Conservation (phyloP, 2,797 vertebrate genomes). For the Scleropages formosus region DNA sequence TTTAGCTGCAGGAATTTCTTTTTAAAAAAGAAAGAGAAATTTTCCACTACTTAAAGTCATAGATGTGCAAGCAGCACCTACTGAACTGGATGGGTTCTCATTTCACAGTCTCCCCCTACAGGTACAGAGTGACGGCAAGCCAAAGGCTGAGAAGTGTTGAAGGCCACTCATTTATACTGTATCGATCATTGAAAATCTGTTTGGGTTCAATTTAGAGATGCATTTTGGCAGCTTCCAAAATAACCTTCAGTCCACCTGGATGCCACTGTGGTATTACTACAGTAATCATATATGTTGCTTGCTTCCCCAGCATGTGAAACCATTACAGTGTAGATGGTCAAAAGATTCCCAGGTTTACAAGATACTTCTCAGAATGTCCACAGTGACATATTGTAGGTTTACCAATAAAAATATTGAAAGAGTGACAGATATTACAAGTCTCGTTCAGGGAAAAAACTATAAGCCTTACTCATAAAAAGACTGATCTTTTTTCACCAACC, state of each 20-base stretch:
- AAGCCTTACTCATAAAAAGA: constrained; percentile 16
- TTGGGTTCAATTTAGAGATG: neutral
- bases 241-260: neutral
- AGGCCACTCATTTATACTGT: neutral
- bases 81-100: constrained; percentile 18
- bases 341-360: too few relatives aligned
- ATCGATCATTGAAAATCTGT: constrained; percentile 9
- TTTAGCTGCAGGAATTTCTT: neutral
- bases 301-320: constrained; percentile 49
- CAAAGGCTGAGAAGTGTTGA: neutral
- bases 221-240: constrained; percentile 9
- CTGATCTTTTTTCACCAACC: too few relatives aligned
- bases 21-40: constrained; percentile 11
- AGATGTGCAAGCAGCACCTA: neutral
- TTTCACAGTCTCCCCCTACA: constrained; percentile 35
- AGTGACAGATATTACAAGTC: constrained; percentile 32
- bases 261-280: constrained; percentile 22
- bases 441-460: neutral
- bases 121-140: constrained; percentile 5
- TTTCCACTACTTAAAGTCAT: neutral
- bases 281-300: constrained; percentile 49
- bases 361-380: too few relatives aligned
- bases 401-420: constrained; percentile 44
- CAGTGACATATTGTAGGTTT: too few relatives aligned
- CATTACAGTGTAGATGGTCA: constrained; percentile 36